A percentile compares a stretch with the other conserved stretches of the same genome.
Conservation (phyloP, 2,797 vertebrate species). For the Tiaroga cobitis region DNA sequence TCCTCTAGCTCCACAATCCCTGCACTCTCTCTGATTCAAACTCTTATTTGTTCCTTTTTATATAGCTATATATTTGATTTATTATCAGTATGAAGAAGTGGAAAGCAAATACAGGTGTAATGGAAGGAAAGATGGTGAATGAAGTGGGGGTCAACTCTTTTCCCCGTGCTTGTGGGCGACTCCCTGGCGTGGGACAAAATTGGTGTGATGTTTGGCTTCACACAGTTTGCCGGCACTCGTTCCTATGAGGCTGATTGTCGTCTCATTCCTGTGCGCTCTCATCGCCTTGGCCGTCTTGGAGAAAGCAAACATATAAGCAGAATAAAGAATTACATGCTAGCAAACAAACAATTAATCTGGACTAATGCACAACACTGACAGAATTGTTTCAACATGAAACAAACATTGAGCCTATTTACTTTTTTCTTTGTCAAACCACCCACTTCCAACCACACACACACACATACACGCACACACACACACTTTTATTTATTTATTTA, state of each 20-base stretch:
- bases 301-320: slow-evolving; percentile 51
- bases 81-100: slow-evolving; percentile 61
- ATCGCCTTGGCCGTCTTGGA: slow-evolving; percentile 69
- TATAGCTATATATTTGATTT: slow-evolving; percentile 44
- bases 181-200: slow-evolving; percentile 71
- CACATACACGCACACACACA: too few species aligned
- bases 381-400: neutral
- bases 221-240: slow-evolving; percentile 82
- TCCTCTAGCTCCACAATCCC: slow-evolving; percentile 35
- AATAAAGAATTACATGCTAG: neutral
- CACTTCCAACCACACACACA: neutral
- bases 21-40: slow-evolving; percentile 46
- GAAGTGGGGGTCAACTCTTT: slow-evolving; percentile 68
- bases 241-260: slow-evolving; percentile 80
- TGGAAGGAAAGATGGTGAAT: slow-evolving; percentile 67
- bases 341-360: neutral
- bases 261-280: slow-evolving; percentile 71
- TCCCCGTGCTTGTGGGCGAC: slow-evolving; percentile 72
- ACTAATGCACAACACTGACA: neutral
- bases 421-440: neutral
- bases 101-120: slow-evolving; percentile 59
- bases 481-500: too few species aligned
- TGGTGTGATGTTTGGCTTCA: slow-evolving; percentile 74
- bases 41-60: slow-evolving; percentile 40
- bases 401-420: neutral